Evolutionary conservation across 2,888 invertebrate species (phyloP).

Genomic region (Plagiodera versicolora): DNA sequence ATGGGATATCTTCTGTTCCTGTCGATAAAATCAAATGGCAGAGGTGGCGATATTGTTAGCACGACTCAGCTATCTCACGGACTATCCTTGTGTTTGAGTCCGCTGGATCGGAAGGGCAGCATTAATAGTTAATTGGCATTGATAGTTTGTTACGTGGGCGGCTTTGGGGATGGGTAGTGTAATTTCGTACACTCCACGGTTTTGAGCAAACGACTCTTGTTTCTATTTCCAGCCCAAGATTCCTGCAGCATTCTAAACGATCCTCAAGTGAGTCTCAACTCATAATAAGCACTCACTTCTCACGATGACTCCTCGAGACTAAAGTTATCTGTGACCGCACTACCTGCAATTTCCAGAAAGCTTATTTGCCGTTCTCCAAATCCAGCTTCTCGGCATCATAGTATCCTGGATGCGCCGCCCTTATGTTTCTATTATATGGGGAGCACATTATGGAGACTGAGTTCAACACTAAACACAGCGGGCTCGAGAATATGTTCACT

Average conservation of each 20-base stretch:
- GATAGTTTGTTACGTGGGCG: neutral
- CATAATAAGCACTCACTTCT: neutral
- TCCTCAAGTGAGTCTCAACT: neutral
- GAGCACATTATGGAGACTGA: neutral
- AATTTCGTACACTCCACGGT: neutral
- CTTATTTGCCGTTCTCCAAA: neutral
- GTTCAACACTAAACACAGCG: neutral
- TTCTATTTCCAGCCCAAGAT: neutral
- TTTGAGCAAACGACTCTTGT: no score
- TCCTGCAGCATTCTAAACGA: neutral
- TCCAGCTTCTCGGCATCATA: neutral
- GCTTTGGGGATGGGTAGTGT: neutral
- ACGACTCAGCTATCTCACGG: neutral
- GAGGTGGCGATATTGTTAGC: neutral
- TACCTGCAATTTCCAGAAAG: neutral
- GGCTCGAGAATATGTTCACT: neutral
- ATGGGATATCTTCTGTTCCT: neutral
- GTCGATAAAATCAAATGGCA: slow-evolving; percentile 1
- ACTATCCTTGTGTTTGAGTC: neutral
- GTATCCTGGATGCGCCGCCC: neutral
- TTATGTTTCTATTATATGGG: neutral
- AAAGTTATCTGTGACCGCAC: neutral
- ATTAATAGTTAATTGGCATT: neutral
- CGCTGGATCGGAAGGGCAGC: neutral
- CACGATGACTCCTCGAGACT: neutral